A percentile compares a stretch with the other conserved stretches of the same genome.
Evolutionary conservation across 2,797 vertebrate genomes (phyloP).

Genomic region (Eurystomus glaucurus): DNA sequence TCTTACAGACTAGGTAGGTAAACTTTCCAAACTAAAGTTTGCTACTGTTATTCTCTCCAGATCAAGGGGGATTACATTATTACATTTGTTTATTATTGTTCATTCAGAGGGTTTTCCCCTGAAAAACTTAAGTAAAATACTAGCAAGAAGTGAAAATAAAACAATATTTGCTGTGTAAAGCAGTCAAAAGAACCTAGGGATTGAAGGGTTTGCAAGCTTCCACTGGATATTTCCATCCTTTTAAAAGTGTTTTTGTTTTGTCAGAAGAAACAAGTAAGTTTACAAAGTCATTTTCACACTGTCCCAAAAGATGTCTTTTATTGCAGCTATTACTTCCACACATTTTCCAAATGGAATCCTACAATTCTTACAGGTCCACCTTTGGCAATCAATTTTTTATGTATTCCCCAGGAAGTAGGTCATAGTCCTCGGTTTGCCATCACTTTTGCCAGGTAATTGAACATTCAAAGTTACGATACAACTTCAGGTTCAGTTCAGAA

Average conservation of each 20-base stretch:
- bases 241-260: background rate
- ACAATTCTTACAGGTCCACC: background rate
- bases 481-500: background rate
- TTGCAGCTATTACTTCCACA: background rate
- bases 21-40: background rate
- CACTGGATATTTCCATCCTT: background rate
- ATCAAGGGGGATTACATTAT: background rate
- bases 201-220: background rate
- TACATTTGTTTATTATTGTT: background rate
- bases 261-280: background rate
- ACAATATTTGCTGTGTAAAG: background rate
- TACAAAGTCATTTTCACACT: background rate
- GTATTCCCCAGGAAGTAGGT: background rate
- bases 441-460: background rate
- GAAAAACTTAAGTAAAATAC: background rate
- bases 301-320: background rate
- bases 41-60: background rate
- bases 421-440: rapidly evolving
- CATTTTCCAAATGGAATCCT: background rate
- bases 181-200: background rate
- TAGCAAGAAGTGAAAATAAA: background rate
- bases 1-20: background rate
- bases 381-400: background rate
- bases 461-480: background rate
- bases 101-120: background rate